Base-by-base conservation (phyloP, 1,140 invertebrate species). In the Zaprionus vittiger region DNA sequence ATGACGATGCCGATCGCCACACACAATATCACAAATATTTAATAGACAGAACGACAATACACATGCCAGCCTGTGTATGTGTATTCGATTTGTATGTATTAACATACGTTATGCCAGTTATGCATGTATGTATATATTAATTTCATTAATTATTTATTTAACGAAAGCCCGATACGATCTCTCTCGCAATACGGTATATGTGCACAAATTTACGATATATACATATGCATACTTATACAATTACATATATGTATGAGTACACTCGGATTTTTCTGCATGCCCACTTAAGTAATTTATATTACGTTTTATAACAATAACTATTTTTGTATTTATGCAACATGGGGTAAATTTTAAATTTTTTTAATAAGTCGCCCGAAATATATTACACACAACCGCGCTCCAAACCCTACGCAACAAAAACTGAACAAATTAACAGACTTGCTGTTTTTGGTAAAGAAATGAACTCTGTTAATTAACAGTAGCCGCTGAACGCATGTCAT, bases 321-420 rank as follows among this genome's bases (percentile, higher is more conserved):
- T 52, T 28, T 12, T 5, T 34, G 15, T 31, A 22, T 24, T 64
- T 31, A 76, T 52, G 52, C 37, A 60, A 15, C 34, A 66, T 73
- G 7, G 47, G 20, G 14, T 64, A 41, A 26, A 34, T 11, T 34
- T 47, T 64, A 24, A 41, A 56, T 44, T 44, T 65, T 72, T 52
- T 24, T 14, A 54, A 60, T 47, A 47, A 54, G 44, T 28, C 61
- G n/a, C 61, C 59, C 59, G 31, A 57, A 66, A 44, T 54, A 76
- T 73, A 64, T 49, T 38, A 66, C 61, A 73, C 61, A 72, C 73
- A 65, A 65, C 73, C 68, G 69, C 73, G 52, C 55, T 59, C 44
- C 55, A 64, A 76, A 72, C 73, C 61, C 61, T 62, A 47, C 73
- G 68, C 68, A 76, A 72, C 62, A 76, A 72, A 76, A 76, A 76